Conservation (phyloP, 2,797 vertebrate genomes). For the Cygnus olor region DNA sequence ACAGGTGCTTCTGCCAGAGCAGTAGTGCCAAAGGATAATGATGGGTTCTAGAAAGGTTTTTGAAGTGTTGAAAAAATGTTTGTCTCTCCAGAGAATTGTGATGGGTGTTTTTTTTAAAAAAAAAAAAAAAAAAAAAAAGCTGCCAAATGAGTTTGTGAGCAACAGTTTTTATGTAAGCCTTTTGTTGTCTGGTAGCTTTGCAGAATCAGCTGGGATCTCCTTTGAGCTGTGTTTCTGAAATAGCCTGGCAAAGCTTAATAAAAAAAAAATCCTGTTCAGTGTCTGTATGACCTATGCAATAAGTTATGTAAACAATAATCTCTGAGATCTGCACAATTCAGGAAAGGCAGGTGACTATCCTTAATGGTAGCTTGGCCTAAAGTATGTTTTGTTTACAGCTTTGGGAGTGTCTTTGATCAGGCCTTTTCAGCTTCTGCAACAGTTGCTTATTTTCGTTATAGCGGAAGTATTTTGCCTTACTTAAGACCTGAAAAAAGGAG, state of each 20-base stretch:
- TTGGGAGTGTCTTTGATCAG: neutral
- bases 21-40: neutral
- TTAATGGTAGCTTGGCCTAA: neutral
- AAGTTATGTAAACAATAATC: neutral
- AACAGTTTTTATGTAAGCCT: neutral
- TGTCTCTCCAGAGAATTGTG: neutral
- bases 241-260: neutral
- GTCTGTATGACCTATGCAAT: neutral
- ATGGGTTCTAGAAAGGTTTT: neutral
- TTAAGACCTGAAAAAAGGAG: rapidly evolving
- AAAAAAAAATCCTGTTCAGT: neutral
- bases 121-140: too few species aligned
- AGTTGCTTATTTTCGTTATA: neutral
- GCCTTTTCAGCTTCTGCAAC: neutral
- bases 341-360: neutral
- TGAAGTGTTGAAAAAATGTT: neutral
- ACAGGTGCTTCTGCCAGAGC: neutral
- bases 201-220: neutral
- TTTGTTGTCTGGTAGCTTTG: neutral
- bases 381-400: neutral
- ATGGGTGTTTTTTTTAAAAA: neutral
- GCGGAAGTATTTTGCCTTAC: neutral
- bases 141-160: neutral
- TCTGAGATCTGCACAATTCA: neutral
- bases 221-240: neutral